Percentiles rank a stretch among this genome's conserved stretches.
Evolutionary conservation across 2,888 invertebrate species (phyloP).

Genomic region (Catocala sponsa): DNA sequence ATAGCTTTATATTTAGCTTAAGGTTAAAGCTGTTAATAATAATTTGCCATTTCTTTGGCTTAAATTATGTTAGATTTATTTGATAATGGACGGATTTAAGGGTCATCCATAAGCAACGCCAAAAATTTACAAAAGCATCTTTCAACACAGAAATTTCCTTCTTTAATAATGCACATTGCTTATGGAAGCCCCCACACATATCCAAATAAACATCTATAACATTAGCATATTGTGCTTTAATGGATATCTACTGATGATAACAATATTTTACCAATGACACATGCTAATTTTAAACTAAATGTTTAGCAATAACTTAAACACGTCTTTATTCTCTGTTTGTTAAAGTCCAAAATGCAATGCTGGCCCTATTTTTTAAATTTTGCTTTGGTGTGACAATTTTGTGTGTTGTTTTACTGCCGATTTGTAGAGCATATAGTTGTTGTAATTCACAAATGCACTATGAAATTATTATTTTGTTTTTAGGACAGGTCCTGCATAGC

Average conservation of each 20-base stretch:
- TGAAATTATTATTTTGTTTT: not conserved
- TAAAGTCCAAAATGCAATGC: constrained; percentile 19
- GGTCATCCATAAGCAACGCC: constrained; percentile 28
- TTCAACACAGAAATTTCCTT: too few relatives aligned
- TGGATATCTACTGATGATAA: constrained; percentile 64
- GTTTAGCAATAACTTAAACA: constrained; percentile 8
- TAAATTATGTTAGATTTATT: not conserved
- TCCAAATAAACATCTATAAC: constrained; percentile 58
- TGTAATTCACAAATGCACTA: too few relatives aligned
- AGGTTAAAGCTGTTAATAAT: constrained; percentile 25
- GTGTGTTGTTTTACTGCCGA: too few relatives aligned
- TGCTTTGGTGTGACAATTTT: not conserved
- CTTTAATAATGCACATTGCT: constrained; percentile 24
- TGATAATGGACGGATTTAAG: constrained; percentile 27
- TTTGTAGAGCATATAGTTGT: too few relatives aligned
- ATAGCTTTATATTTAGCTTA: constrained; percentile 50
- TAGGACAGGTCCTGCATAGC: too few relatives aligned
- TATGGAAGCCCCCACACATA: constrained; percentile 28
- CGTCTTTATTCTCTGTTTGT: constrained; percentile 5
- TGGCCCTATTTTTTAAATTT: not conserved
- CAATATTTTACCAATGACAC: constrained; percentile 48
- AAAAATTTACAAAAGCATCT: not conserved
- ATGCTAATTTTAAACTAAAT: constrained; percentile 53
- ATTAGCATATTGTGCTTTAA: constrained; percentile 67
- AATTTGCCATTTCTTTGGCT: constrained; percentile 6